Percentiles rank a stretch among this genome's conserved stretches.
These are phyloP conservation scores for Eurystomus gularis DNA, from an alignment of 2,113 vertebrate species.

Conservation along the genomic window DNA sequence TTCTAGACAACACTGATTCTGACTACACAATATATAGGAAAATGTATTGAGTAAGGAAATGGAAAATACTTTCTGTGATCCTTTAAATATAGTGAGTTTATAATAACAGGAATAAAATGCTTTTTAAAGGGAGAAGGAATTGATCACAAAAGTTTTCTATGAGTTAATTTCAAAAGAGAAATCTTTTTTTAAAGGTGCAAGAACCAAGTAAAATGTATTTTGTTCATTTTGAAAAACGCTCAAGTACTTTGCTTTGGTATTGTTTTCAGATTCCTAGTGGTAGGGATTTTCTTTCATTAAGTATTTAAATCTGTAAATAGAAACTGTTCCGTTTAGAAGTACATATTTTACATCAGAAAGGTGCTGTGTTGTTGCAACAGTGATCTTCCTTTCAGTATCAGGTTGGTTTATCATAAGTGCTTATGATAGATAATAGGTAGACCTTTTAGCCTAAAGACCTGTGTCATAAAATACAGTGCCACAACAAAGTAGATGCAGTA, in stretches of 20 bases:
- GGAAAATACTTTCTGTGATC: neutral
- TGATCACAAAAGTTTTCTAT: neutral
- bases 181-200: neutral
- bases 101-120: neutral
- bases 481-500: neutral
- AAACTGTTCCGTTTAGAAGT: neutral
- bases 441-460: neutral
- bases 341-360: neutral
- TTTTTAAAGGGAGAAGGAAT: neutral
- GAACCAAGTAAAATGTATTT: neutral
- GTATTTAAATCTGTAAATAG: neutral
- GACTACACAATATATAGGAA: neutral
- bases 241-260: neutral
- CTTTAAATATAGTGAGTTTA: neutral
- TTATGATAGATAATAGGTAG: neutral
- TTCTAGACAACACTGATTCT: neutral
- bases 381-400: neutral
- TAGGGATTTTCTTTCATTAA: conserved; percentile 31
- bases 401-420: neutral
- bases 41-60: neutral
- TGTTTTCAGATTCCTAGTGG: conserved; percentile 21
- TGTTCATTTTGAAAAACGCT: neutral
- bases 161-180: neutral
- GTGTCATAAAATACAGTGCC: neutral
- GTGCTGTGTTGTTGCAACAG: neutral